Evolutionary conservation across 2,888 invertebrate species (phyloP).

Genomic region (Pollenia labialis): DNA sequence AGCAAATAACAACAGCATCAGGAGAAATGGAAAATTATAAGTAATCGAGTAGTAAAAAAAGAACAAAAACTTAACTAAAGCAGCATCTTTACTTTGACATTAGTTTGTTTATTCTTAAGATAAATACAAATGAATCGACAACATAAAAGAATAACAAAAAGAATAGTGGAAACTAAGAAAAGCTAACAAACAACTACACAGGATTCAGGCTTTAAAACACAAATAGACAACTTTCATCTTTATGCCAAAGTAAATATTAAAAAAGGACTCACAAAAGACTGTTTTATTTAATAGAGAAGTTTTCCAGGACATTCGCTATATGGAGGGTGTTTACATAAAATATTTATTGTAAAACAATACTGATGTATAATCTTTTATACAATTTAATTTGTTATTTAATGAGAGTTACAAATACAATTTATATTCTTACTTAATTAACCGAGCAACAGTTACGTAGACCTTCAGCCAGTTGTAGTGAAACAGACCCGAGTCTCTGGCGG

Average conservation of each 20-base stretch:
- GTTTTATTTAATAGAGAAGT: neutral
- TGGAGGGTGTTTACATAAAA: neutral
- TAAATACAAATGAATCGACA: constrained; percentile 44
- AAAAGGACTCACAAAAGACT: constrained; percentile 31
- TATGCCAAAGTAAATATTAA: constrained; percentile 30
- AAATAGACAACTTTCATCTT: constrained; percentile 21
- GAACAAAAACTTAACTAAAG: constrained; percentile 1
- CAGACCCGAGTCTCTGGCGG: no score
- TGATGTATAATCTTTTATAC: no score
- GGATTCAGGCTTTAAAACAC: constrained; percentile 31
- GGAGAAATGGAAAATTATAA: constrained; percentile 35
- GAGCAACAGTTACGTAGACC: no score
- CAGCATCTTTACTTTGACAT: constrained; percentile 52
- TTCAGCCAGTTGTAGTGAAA: no score
- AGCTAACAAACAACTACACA: neutral
- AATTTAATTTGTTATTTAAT: no score
- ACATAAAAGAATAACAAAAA: neutral
- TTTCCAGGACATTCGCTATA: neutral
- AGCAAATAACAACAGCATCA: constrained; percentile 29
- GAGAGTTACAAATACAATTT: no score
- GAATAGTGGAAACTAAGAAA: neutral
- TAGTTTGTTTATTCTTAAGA: constrained; percentile 52
- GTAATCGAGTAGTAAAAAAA: neutral
- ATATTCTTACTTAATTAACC: no score
- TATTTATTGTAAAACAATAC: no score